These are phyloP conservation scores for Melikaiella ostensackeni DNA, from an alignment of 2,888 invertebrate genomes.

Conservation along the genomic window DNA sequence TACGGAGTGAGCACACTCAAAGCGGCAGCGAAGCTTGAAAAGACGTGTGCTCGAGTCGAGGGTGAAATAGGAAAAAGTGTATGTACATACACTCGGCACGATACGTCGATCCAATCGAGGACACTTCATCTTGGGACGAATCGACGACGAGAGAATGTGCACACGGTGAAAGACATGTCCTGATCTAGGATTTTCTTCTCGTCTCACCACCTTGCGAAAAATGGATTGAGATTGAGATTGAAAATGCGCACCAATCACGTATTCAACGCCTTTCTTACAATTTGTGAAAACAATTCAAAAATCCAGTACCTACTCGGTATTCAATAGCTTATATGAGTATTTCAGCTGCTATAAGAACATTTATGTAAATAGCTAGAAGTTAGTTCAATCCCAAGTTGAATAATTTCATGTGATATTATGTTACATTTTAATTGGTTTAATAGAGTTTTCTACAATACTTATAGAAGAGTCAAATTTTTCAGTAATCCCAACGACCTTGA, in stretches of 20 bases:
- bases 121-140: conserved; percentile 18
- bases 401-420: too few species aligned
- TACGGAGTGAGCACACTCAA: conserved; percentile 14
- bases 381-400: too few species aligned
- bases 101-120: conserved; percentile 21
- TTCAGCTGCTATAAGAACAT: not conserved
- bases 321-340: not conserved
- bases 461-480: too few species aligned
- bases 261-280: not conserved
- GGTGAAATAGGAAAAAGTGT: conserved; percentile 29
- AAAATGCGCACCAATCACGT: conserved; percentile 1
- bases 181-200: conserved; percentile 8
- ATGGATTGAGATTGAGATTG: conserved; percentile 7
- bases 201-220: conserved; percentile 1
- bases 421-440: too few species aligned
- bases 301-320: not conserved
- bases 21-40: conserved; percentile 20
- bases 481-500: too few species aligned
- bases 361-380: not conserved
- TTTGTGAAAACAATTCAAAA: not conserved
- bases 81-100: not conserved
- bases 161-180: not conserved
- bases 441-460: too few species aligned
- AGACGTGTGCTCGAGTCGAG: conserved; percentile 15
- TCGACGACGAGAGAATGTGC: not conserved